A percentile compares a stretch with the other conserved stretches of the same genome.
Evolutionary conservation across 2,797 vertebrate genomes (phyloP).

Genomic region (Falco biarmicus): DNA sequence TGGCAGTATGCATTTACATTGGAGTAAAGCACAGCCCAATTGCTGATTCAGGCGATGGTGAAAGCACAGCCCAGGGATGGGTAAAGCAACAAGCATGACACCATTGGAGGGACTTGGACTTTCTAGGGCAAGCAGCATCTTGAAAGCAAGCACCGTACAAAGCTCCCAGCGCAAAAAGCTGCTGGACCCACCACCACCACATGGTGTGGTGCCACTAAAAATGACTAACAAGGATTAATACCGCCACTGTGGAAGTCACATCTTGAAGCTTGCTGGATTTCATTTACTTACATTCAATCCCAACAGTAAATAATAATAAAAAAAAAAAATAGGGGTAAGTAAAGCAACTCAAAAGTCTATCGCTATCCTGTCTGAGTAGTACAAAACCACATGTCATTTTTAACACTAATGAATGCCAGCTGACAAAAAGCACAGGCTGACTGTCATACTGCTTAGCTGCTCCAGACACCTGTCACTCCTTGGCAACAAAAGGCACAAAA

Average conservation of each 20-base stretch:
- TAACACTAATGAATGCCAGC: neutral
- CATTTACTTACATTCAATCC: neutral
- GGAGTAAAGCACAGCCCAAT: neutral
- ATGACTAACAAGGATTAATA: neutral
- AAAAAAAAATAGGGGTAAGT: neutral
- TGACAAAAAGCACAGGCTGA: neutral
- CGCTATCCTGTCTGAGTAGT: fast-evolving
- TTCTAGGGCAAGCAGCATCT: neutral
- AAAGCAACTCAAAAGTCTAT: neutral
- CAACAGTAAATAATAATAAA: neutral
- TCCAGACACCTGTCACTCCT: conserved; percentile 33
- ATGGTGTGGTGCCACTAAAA: fast-evolving
- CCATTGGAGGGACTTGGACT: neutral
- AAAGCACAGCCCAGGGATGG: neutral
- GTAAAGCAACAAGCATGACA: fast-evolving
- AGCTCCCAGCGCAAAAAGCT: neutral
- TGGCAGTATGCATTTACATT: fast-evolving
- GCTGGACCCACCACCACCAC: neutral
- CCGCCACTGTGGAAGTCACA: fast-evolving
- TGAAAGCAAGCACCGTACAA: neutral
- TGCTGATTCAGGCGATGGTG: neutral
- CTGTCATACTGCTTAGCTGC: neutral
- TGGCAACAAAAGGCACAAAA: neutral
- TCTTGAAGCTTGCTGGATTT: neutral
- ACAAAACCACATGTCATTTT: neutral